phyloP scores from a whole-genome alignment of 2,113 vertebrate species.

The Tenrec ecaudatus region DNA sequence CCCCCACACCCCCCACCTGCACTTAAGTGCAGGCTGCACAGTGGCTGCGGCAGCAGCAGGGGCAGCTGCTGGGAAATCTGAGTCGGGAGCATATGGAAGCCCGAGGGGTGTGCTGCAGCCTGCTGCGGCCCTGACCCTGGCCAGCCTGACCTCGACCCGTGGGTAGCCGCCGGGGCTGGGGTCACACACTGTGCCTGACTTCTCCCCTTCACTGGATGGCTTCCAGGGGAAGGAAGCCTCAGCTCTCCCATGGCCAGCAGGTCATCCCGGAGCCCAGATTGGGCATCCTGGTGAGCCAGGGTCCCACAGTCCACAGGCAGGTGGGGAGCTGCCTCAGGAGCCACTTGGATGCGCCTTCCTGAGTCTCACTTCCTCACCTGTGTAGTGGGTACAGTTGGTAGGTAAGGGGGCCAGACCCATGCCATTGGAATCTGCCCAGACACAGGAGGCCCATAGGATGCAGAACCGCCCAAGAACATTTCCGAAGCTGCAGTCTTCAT shows the following conservation, averaged over 20 bases:
- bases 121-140: neutral
- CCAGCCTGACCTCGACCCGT: neutral
- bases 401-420: too few relatives aligned
- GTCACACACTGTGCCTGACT: neutral
- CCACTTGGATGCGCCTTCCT: neutral
- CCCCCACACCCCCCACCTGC: fast-evolving
- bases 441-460: too few relatives aligned
- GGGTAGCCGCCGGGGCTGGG: neutral
- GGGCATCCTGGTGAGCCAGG: neutral
- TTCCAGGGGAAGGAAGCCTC: too few relatives aligned
- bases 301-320: neutral
- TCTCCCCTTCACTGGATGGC: neutral
- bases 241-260: neutral
- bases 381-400: fast-evolving
- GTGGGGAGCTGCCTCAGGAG: neutral
- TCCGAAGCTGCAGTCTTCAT: too few relatives aligned
- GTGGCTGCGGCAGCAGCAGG: neutral
- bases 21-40: neutral
- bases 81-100: conserved; percentile 50
- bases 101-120: neutral
- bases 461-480: too few relatives aligned
- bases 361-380: neutral
- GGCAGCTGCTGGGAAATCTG: conserved; percentile 56
- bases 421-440: too few relatives aligned
- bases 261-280: fast-evolving